Evolutionary conservation across 2,113 vertebrate genomes (phyloP).

Genomic region (Ondatra zibethicus): DNA sequence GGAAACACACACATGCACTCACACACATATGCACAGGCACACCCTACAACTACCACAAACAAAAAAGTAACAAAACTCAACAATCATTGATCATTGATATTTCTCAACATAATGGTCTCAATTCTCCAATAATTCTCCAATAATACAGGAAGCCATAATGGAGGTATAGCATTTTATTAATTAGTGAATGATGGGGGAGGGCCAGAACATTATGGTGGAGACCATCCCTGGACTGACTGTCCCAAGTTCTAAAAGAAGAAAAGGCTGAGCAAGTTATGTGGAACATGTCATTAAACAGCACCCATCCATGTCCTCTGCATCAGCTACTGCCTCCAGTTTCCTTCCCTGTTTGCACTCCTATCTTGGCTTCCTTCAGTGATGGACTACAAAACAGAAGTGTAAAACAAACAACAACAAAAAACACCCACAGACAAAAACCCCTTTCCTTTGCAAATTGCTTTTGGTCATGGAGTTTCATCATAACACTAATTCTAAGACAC

Average conservation of each 20-base stretch:
- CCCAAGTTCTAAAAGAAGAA: background rate
- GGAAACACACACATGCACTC: background rate
- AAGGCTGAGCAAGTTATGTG: background rate
- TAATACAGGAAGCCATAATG: background rate
- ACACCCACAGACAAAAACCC: too few species aligned
- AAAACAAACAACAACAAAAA: too few species aligned
- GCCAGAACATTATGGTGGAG: background rate
- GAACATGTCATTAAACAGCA: background rate
- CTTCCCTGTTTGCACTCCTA: background rate
- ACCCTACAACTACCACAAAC: background rate
- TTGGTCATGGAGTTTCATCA: background rate
- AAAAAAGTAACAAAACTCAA: background rate
- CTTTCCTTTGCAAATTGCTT: background rate
- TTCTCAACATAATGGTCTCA: background rate
- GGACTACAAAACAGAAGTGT: background rate
- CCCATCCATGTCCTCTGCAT: background rate
- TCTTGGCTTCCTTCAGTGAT: background rate
- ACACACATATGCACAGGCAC: background rate
- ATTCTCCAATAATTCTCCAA: background rate
- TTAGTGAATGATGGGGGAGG: background rate
- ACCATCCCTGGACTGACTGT: background rate
- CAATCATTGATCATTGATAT: background rate
- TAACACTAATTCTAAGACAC: background rate
- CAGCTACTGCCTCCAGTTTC: background rate
- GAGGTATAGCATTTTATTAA: background rate